Evolutionary conservation across 2,888 invertebrate species (phyloP).

Genomic region (Chorisops tibialis): DNA sequence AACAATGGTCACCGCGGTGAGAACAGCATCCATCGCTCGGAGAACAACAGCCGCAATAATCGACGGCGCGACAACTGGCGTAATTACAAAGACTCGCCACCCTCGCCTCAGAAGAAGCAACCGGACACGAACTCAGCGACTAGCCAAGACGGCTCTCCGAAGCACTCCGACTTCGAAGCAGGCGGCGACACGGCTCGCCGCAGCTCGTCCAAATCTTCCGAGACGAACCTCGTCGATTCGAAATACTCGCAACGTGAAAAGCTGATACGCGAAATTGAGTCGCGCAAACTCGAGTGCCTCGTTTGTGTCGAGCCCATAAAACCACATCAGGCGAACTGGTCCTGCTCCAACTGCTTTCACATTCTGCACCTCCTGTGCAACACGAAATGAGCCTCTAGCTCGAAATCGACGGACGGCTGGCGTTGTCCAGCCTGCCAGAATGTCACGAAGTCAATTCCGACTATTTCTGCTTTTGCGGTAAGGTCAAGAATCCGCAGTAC

Average conservation of each 20-base stretch:
- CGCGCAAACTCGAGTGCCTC: slow-evolving; percentile 83
- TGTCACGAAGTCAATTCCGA: slow-evolving; percentile 69
- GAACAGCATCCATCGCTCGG: too few relatives aligned
- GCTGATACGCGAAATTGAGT: slow-evolving; percentile 77
- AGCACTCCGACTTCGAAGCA: slow-evolving; percentile 1
- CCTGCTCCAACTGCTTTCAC: slow-evolving; percentile 86
- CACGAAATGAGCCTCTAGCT: slow-evolving; percentile 86
- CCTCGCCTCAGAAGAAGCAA: slow-evolving; percentile 14
- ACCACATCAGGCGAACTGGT: slow-evolving; percentile 81
- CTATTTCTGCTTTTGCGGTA: slow-evolving; percentile 90
- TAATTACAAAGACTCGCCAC: slow-evolving; percentile 1
- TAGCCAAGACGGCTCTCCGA: slow-evolving; percentile 3
- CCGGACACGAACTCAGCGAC: neutral
- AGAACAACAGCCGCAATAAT: slow-evolving; percentile 1
- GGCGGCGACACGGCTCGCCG: neutral
- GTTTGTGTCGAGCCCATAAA: slow-evolving; percentile 89
- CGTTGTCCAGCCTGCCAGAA: slow-evolving; percentile 96
- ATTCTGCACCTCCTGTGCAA: slow-evolving; percentile 89
- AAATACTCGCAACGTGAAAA: slow-evolving; percentile 66
- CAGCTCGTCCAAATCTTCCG: neutral
- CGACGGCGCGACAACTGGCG: slow-evolving; percentile 13
- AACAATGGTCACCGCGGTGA: too few relatives aligned
- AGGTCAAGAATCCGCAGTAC: slow-evolving; percentile 69
- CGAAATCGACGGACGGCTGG: slow-evolving; percentile 80
- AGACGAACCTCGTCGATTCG: neutral